These are phyloP conservation scores for Chiridota heheva DNA, from an alignment of 35 echinoderm and acorn worm species.

Conservation along the genomic window DNA sequence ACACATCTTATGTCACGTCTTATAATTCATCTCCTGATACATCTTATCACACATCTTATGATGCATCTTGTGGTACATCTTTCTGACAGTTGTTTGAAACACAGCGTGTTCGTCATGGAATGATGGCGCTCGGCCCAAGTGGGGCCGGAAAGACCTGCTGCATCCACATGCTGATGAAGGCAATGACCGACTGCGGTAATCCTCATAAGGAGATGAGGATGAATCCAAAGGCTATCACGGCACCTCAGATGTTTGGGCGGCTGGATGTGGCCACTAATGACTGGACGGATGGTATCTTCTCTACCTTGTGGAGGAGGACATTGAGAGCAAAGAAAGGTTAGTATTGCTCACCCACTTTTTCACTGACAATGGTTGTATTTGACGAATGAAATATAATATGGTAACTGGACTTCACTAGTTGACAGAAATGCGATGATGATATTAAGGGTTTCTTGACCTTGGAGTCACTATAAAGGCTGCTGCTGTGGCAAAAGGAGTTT, in stretches of 20 bases:
- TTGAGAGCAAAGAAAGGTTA: constrained; percentile 88
- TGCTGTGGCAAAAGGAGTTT: too few relatives aligned
- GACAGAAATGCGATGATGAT: too few relatives aligned
- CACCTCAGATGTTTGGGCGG: constrained; percentile 95
- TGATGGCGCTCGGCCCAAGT: constrained; percentile 89
- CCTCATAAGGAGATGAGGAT: constrained; percentile 98
- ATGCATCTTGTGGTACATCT: not conserved
- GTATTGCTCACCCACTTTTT: not conserved
- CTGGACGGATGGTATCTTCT: constrained; percentile 98
- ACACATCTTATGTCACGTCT: too few relatives aligned
- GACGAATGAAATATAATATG: not conserved
- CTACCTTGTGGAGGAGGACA: constrained; percentile 91
- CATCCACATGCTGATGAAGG: constrained; percentile 95
- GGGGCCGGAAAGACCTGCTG: constrained; percentile 97
- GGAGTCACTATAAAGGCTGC: too few relatives aligned
- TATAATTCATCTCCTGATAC: too few relatives aligned
- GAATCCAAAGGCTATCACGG: constrained; percentile 97
- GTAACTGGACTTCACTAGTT: not conserved
- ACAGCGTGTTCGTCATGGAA: constrained; percentile 93
- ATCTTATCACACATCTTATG: too few relatives aligned
- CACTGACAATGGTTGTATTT: not conserved
- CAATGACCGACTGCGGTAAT: constrained; percentile 83
- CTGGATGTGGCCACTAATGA: constrained; percentile 96
- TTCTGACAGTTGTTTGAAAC: constrained; percentile 80
- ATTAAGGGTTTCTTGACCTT: too few relatives aligned